Evolutionary conservation across 2,888 invertebrate genomes (phyloP), one percentile per base, ranked within the genome.

Genomic region (Athalia cordata): DNA sequence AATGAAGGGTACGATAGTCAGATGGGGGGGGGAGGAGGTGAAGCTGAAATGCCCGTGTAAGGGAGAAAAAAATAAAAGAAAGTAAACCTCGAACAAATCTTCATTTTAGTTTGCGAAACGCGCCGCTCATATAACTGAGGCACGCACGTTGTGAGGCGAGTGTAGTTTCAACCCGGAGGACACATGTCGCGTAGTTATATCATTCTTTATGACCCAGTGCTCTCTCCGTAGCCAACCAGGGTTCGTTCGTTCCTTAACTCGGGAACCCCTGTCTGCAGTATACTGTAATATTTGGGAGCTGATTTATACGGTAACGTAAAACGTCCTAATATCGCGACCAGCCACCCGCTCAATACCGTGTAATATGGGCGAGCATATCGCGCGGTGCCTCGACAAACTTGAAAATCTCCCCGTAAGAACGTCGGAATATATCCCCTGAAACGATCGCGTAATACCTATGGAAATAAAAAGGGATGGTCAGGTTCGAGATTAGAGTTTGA

Each of bases 151-250:
- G 29, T n/a, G 2, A 29, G 79, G 81, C 78, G 80, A 82, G 83
- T 81, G 82, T 83, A 82, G 80, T 83, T 86, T 84, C 84, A 82
- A 81, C 84, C 80, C 84, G 83, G 82, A 88, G 86, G 89, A 89
- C 89, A 89, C 88, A 87, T 89, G 89, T 89, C 89, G 86, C 84
- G 85, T 86, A 88, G 88, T 89, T 89, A 88, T 89, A 90, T 90
- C 88, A 87, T 89, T 88, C 89, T 90, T 90, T 90, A 90, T 89
- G 86, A 85, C 87, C 85, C 65, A 61, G 47, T 62, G 70, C 55
- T 49, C 59, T 68, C 66, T 66, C 67, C 67, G 70, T 61, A 64
- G 61, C 79, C 68, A 78, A 77, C 55, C 11, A 70, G 66, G 77
- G 79, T 66, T 70, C 76, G 74, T 43, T 62, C 70, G 15, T 52